These are phyloP conservation scores for Laticauda laticaudata DNA, from an alignment of 2,113 vertebrate species.

Conservation along the genomic window DNA sequence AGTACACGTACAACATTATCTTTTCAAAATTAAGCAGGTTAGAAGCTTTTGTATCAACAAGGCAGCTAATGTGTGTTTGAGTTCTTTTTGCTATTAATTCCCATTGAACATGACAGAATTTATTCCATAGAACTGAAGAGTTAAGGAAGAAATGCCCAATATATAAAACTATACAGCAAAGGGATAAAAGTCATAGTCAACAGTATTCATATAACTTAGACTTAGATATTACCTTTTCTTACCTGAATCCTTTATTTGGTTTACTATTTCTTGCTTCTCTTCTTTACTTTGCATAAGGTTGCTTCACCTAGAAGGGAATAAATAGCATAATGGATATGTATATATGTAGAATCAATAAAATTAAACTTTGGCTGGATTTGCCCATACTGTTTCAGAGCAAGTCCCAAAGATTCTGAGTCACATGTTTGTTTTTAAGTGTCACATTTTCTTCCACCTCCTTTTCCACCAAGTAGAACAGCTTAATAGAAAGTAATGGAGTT, in stretches of 20 bases:
- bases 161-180: not conserved
- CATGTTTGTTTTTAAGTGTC: not conserved
- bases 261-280: not conserved
- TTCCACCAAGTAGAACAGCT: conserved; percentile 14
- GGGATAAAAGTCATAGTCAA: not conserved
- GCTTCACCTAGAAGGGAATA: not conserved
- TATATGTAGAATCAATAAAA: not conserved
- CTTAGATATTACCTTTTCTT: not conserved
- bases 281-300: not conserved
- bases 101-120: not conserved
- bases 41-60: not conserved
- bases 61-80: not conserved
- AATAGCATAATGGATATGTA: not conserved
- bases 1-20: not conserved
- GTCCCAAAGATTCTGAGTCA: not conserved
- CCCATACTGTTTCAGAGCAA: not conserved
- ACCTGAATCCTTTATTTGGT: not conserved
- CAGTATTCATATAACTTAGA: not conserved
- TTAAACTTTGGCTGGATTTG: not conserved
- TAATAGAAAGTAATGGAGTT: conserved; percentile 24
- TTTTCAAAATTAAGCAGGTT: not conserved
- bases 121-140: not conserved
- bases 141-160: not conserved
- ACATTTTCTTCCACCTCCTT: conserved; percentile 1
- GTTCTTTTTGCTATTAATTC: not conserved